A percentile compares a stretch with the other conserved stretches of the same genome.
Conservation (phyloP, 2,888 invertebrate genomes). For the Polyommatus iphigenia region DNA sequence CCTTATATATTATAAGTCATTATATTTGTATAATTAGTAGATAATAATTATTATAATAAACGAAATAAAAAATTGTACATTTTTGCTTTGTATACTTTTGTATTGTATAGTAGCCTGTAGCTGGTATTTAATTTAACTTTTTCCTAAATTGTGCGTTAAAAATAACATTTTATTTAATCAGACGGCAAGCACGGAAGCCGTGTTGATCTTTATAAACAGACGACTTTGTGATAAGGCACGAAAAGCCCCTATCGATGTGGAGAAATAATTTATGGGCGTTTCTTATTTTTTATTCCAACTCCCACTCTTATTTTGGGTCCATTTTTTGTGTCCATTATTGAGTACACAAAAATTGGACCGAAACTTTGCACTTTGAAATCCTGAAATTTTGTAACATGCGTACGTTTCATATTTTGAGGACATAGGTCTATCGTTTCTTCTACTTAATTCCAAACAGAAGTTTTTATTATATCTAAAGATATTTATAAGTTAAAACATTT, state of each 20-base stretch:
- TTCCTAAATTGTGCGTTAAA: background rate
- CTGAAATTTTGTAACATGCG: background rate
- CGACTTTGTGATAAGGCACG: constrained; percentile 57
- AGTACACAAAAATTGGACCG: too few species aligned
- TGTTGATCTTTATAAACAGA: constrained; percentile 54
- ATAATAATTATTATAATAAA: too few species aligned
- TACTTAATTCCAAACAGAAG: background rate
- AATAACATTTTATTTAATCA: constrained; percentile 44
- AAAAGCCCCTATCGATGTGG: constrained; percentile 41
- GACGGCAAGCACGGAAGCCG: constrained; percentile 47
- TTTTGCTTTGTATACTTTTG: too few species aligned
- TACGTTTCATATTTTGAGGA: background rate
- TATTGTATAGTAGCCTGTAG: too few species aligned
- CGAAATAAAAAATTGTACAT: too few species aligned
- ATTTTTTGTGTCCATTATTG: background rate
- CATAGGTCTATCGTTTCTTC: background rate
- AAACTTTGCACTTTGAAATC: background rate
- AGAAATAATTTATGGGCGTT: constrained; percentile 34
- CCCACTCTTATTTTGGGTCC: background rate
- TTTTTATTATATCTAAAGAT: too few species aligned
- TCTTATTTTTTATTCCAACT: background rate
- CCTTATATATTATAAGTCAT: too few species aligned
- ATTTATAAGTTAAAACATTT: too few species aligned
- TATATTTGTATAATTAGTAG: too few species aligned
- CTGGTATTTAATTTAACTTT: too few species aligned